A percentile compares a stretch with the other conserved stretches of the same genome.
These are phyloP conservation scores for Drosophila punjabiensis DNA, from an alignment of 1,140 invertebrate genomes.

Conservation along the genomic window DNA sequence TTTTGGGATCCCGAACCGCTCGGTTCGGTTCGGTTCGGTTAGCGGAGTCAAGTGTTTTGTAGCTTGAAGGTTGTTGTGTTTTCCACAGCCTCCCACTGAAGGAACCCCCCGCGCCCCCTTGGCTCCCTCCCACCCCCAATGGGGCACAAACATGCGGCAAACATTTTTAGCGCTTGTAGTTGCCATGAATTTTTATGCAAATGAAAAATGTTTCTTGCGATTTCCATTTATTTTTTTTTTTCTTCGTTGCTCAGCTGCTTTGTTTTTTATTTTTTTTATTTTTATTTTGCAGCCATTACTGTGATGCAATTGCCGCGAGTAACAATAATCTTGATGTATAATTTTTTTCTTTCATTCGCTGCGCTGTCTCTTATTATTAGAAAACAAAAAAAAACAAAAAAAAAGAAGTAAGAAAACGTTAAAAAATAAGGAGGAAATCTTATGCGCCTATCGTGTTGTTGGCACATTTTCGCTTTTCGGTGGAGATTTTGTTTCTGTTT, in stretches of 20 bases:
- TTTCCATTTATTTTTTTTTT: constrained; percentile 67
- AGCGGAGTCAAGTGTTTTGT: constrained; percentile 78
- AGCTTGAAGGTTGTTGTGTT: constrained; percentile 83
- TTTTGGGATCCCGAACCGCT: constrained; percentile 13
- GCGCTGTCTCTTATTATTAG: constrained; percentile 68
- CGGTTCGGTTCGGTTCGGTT: constrained; percentile 27
- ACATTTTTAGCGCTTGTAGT: constrained; percentile 83
- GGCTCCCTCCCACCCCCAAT: not conserved
- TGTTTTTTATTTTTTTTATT: constrained; percentile 27
- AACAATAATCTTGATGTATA: constrained; percentile 84
- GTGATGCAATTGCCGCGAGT: constrained; percentile 83
- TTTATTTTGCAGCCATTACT: constrained; percentile 66
- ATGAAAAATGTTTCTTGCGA: constrained; percentile 84
- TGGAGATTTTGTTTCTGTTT: constrained; percentile 62
- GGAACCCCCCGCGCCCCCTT: constrained; percentile 1
- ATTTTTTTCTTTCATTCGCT: constrained; percentile 51
- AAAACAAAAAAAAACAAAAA: constrained; percentile 49
- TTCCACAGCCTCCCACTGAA: constrained; percentile 69
- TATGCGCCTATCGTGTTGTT: constrained; percentile 78
- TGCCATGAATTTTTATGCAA: constrained; percentile 83
- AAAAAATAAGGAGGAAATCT: constrained; percentile 77
- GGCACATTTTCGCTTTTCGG: constrained; percentile 75
- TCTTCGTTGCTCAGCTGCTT: constrained; percentile 30
- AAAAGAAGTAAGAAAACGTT: constrained; percentile 25
- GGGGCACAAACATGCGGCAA: constrained; percentile 68